These are phyloP conservation scores for Gopherus flavomarginatus DNA, from an alignment of 2,113 vertebrate genomes.

Conservation along the genomic window DNA sequence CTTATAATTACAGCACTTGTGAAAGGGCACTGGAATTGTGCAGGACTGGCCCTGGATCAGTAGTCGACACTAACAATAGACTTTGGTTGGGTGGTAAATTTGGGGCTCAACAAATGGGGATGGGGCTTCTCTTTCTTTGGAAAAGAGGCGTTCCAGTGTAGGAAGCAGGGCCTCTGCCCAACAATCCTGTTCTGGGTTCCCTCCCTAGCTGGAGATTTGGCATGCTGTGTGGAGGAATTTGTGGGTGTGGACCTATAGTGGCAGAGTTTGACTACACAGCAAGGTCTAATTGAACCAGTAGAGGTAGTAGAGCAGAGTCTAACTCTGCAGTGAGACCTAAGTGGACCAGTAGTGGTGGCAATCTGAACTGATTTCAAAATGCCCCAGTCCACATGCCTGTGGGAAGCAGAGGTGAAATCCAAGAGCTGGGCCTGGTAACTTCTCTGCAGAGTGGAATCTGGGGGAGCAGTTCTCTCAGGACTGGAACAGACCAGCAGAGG, in stretches of 20 bases:
- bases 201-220: too few species aligned
- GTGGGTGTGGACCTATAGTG: background rate
- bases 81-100: background rate
- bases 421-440: background rate
- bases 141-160: background rate
- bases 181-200: too few species aligned
- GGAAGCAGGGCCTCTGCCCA: background rate
- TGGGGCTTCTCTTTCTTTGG: background rate
- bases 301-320: background rate
- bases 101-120: background rate
- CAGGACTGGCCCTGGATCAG: background rate
- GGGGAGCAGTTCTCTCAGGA: background rate
- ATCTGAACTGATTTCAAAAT: too few species aligned
- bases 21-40: background rate
- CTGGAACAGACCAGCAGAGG: background rate
- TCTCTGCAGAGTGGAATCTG: accelerated
- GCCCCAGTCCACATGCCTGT: background rate
- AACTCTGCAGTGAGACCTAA: background rate
- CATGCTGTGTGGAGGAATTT: background rate
- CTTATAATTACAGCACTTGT: background rate
- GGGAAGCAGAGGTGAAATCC: background rate
- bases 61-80: accelerated
- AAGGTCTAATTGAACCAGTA: background rate
- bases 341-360: too few species aligned
- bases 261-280: background rate